Evolutionary conservation across 2,797 vertebrate genomes (phyloP), one percentile per base, ranked within the genome.

Genomic region (Ceyx erithaca): DNA sequence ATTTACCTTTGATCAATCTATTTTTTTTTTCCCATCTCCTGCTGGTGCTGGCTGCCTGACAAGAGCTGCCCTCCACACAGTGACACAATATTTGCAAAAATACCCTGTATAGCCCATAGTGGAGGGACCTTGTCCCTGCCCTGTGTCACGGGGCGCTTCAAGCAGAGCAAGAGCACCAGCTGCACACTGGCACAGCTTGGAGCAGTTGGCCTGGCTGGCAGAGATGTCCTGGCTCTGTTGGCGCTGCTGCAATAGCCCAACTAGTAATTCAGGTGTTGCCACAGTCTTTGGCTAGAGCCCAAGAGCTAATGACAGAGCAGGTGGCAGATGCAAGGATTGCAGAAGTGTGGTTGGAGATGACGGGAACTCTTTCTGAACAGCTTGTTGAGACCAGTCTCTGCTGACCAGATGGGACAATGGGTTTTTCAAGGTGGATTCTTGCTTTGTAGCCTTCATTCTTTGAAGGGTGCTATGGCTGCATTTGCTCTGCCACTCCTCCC

Each of bases 211-310:
- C 81, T 15, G 37, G 64, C 71, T 83, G 79, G 72, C 81, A 87
- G 57, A 20, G 1, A 11, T 1, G 0, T 28, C 64, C 71, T 52
- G 23, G 28, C 41, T 63, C 45, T 86, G 23, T 41, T 49, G 12
- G 35, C 3, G 0, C 86, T 67, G 85, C 80, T 87, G 91, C 87
- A 83, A 35, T 25, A 71, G 77, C 77, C 76, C 79, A 51, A 8
- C 89, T 58, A 82, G 46, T 46, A 33, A 84, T 35, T 87, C 87
- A 94, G 89, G 94, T 89, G 87, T 91, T 93, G 85, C 80, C 85
- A 91, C 77, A 46, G 63, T 28, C 51, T 14, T 66, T 93, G 93
- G 82, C 72, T 41, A 15, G 0, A 0, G 72, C 67, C 85, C 92
- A 89, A 35, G 69, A 85, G 68, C 68, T 94, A 83, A 92, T 85